phyloP scores from a whole-genome alignment of 2,797 vertebrate species.

The Cyclopterus lumpus region DNA sequence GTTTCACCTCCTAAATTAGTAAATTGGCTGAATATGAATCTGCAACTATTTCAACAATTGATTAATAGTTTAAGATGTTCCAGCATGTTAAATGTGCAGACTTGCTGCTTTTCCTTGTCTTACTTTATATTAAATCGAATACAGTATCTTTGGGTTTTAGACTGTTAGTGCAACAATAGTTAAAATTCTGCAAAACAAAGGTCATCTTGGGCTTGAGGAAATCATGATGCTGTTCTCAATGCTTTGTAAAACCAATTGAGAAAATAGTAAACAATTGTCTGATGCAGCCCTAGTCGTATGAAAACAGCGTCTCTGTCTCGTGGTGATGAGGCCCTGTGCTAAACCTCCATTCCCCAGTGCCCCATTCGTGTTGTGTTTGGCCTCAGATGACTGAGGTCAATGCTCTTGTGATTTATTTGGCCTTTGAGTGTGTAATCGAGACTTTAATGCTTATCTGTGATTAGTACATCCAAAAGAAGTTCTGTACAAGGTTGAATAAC shows the following conservation, averaged over 20 bases:
- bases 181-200: background rate
- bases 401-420: slow-evolving; percentile 23
- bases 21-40: background rate
- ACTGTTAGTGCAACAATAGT: background rate
- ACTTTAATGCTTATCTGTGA: slow-evolving; percentile 23
- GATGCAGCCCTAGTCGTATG: background rate
- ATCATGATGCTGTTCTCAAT: background rate
- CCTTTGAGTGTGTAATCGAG: slow-evolving; percentile 9
- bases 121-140: background rate
- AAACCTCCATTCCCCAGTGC: background rate
- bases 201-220: background rate
- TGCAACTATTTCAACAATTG: background rate
- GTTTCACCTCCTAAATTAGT: background rate
- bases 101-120: background rate
- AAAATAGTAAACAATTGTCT: background rate
- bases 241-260: background rate
- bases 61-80: background rate
- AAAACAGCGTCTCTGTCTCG: background rate
- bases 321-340: background rate
- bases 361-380: slow-evolving; percentile 10
- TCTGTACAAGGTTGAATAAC: background rate
- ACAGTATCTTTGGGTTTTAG: background rate
- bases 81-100: background rate
- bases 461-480: background rate
- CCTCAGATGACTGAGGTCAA: background rate